Percentiles rank a stretch among this genome's conserved stretches.
These are phyloP conservation scores for Triplophysa tibetana DNA, from an alignment of 2,113 vertebrate species.

Conservation along the genomic window DNA sequence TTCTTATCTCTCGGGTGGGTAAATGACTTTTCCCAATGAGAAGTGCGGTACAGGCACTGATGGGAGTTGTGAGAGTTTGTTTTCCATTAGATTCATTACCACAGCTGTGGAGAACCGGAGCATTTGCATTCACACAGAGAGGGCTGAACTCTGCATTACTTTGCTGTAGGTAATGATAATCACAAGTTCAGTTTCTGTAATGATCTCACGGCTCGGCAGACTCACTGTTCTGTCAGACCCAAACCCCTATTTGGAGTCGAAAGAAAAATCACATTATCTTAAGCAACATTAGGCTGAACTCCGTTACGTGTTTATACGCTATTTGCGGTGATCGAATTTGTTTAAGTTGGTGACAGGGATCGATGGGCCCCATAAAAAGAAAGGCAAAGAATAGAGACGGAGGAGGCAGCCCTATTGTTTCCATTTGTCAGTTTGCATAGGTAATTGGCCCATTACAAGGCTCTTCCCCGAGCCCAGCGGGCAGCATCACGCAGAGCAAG, in stretches of 20 bases:
- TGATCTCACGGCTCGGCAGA: conserved; percentile 52
- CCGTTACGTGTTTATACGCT: not conserved
- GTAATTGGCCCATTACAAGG: conserved; percentile 56
- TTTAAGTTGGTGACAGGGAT: conserved; percentile 28
- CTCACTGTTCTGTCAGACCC: conserved; percentile 30
- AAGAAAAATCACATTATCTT: not conserved
- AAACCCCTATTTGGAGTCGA: not conserved
- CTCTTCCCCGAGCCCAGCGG: conserved; percentile 48
- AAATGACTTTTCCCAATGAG: conserved; percentile 6
- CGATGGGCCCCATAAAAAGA: not conserved
- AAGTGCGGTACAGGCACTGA: conserved; percentile 1
- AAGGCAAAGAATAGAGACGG: conserved; percentile 14
- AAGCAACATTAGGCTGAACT: not conserved
- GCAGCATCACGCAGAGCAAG: conserved; percentile 40
- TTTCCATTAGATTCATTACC: not conserved
- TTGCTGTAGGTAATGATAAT: conserved; percentile 63
- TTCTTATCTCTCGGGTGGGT: conserved; percentile 29
- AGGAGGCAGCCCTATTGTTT: conserved; percentile 42
- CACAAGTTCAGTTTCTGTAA: conserved; percentile 60
- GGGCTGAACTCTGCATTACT: conserved; percentile 37
- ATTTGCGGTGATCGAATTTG: not conserved
- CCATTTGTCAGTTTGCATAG: conserved; percentile 53
- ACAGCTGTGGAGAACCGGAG: conserved; percentile 11
- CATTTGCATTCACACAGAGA: conserved; percentile 40
- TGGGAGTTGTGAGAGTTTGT: conserved; percentile 25